phyloP scores from a whole-genome alignment of 1,140 invertebrate species.

The Vanessa atalanta region DNA sequence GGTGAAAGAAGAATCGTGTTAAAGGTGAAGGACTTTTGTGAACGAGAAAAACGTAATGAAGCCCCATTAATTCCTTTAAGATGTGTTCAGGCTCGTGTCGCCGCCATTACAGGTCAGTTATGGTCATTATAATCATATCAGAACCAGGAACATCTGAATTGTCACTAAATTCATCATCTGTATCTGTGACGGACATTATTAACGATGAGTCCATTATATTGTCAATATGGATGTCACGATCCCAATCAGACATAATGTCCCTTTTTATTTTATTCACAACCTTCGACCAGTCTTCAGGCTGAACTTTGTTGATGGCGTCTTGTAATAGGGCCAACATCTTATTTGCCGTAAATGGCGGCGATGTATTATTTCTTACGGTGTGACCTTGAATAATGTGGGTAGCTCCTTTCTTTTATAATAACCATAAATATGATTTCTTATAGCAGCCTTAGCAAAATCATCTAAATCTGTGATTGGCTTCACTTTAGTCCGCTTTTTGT shows the following conservation, averaged over 20 bases:
- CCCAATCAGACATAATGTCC: slow-evolving; percentile 17
- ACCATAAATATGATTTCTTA: slow-evolving; percentile 29
- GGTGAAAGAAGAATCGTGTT: too few relatives aligned
- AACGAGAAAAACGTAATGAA: too few relatives aligned
- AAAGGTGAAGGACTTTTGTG: too few relatives aligned
- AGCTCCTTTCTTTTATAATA: slow-evolving; percentile 22
- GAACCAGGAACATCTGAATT: slow-evolving; percentile 19
- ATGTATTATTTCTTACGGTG: neutral
- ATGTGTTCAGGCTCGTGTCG: too few relatives aligned
- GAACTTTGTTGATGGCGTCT: neutral
- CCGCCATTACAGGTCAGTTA: too few relatives aligned
- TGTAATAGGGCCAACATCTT: neutral
- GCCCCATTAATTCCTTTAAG: too few relatives aligned
- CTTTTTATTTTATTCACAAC: slow-evolving; percentile 14
- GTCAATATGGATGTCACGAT: slow-evolving; percentile 6
- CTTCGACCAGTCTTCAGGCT: neutral
- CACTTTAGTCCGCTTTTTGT: slow-evolving; percentile 17
- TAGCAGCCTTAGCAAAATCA: slow-evolving; percentile 25
- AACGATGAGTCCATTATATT: slow-evolving; percentile 9
- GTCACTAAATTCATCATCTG: slow-evolving; percentile 20
- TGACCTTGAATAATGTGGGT: slow-evolving; percentile 16
- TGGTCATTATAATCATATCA: too few relatives aligned
- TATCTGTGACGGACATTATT: slow-evolving; percentile 18
- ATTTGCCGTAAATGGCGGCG: neutral
- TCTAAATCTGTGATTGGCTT: slow-evolving; percentile 18